phyloP scores from a whole-genome alignment of 2,888 invertebrate genomes.

The Lasioglossum pauxillum region DNA sequence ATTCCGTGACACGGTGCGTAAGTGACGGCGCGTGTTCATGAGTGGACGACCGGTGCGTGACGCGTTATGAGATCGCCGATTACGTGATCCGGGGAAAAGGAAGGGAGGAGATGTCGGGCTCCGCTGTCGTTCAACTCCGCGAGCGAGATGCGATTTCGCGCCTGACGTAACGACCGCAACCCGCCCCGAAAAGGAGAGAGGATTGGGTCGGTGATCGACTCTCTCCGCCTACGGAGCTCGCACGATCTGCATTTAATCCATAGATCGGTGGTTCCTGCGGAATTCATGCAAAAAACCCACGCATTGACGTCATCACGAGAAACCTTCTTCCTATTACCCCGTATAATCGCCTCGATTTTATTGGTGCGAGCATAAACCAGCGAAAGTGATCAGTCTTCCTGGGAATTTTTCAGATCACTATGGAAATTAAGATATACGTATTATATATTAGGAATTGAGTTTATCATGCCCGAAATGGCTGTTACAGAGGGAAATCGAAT shows the following conservation, averaged over 20 bases:
- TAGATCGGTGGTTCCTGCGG: not conserved
- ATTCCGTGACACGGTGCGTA: not conserved
- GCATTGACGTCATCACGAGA: not conserved
- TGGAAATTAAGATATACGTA: not conserved
- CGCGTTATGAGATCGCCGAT: conserved; percentile 34
- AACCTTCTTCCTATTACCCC: not conserved
- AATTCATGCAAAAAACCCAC: not conserved
- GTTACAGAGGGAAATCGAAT: not conserved
- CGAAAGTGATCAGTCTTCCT: not conserved
- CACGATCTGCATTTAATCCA: not conserved
- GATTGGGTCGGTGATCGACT: not conserved
- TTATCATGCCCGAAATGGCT: not conserved
- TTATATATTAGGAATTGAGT: not conserved
- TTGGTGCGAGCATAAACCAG: not conserved
- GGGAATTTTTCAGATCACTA: not conserved
- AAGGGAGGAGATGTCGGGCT: conserved; percentile 13
- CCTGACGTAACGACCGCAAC: conserved; percentile 43
- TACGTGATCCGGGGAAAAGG: conserved; percentile 31
- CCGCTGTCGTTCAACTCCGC: conserved; percentile 28
- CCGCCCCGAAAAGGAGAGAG: conserved; percentile 22
- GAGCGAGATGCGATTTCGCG: conserved; percentile 41
- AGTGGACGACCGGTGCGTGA: conserved; percentile 20
- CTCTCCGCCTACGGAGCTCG: conserved; percentile 2
- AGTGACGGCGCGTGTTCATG: not conserved
- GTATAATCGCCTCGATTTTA: not conserved